A percentile compares a stretch with the other conserved stretches of the same genome.
Evolutionary conservation across 2,888 invertebrate species (phyloP).

Genomic region (Stratiomys singularior): DNA sequence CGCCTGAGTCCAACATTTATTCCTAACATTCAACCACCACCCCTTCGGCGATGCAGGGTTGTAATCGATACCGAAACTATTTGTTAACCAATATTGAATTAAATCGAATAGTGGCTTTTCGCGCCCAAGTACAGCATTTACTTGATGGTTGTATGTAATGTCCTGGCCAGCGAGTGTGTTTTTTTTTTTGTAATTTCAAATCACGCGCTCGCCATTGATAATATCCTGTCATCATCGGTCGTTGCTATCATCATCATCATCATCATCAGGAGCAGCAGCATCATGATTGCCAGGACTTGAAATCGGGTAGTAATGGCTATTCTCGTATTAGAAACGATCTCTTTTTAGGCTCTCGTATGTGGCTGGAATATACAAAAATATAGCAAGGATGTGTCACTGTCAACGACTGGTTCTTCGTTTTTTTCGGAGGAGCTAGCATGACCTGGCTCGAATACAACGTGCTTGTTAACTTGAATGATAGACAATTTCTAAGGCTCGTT

Average conservation of each 20-base stretch:
- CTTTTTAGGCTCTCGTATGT: not conserved
- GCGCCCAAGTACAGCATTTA: not conserved
- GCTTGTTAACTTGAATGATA: not conserved
- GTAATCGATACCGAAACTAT: constrained; percentile 18
- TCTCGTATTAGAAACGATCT: not conserved
- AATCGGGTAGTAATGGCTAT: not conserved
- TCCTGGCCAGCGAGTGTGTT: not conserved
- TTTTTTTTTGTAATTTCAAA: constrained; percentile 2
- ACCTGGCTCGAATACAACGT: not conserved
- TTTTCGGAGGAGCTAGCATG: not conserved
- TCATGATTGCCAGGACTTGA: constrained; percentile 6
- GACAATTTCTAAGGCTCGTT: not conserved
- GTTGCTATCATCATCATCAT: not conserved
- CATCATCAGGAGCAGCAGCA: constrained; percentile 6
- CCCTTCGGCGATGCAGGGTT: not conserved
- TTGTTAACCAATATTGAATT: constrained; percentile 26
- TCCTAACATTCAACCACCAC: not conserved
- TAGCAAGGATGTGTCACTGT: not conserved
- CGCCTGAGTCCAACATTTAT: not conserved
- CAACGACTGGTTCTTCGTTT: not conserved
- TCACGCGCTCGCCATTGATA: not conserved
- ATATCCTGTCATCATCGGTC: constrained; percentile 3
- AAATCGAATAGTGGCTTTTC: not conserved
- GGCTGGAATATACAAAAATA: not conserved
- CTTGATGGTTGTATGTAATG: not conserved